Base-by-base conservation (phyloP, 2,113 vertebrate species). In the Scatophagus argus region DNA sequence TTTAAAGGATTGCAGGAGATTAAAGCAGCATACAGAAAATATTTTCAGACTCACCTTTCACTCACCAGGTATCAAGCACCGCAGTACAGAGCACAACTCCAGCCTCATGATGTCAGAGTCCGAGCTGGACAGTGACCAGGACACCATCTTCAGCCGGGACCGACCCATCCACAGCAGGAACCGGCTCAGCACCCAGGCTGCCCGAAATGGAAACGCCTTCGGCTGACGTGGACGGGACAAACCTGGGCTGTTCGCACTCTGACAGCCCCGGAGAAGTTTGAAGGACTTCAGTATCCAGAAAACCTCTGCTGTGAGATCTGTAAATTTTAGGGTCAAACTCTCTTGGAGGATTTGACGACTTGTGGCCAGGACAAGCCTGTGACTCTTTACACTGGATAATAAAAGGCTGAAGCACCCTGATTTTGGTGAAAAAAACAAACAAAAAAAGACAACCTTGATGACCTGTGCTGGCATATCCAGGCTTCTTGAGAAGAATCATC, bases 71-170 rank as follows among this genome's bases (percentile, higher is more conserved):
- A 94, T 98, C 86, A 98, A 97, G 79, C 97, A 98, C 86, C 95
- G 95, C 91, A 97, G 97, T 93, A 96, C 96, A 1, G 96, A 97
- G 90, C 97, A 97, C 92, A 97, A 96, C 94, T 97, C 96, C 88
- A 96, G 97, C 87, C 92, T 99, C 74, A 97, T 97, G 97, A 96
- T 97, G 83, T 98, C 97, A 0, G 97, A 98, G 80, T 97, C 97
- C 0, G 97, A 98, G 90, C 94, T 96, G 82, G 97, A 97, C 87
- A 97, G 96, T 14, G 97, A 98, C 74, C 96, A 96, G 93, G 96
- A 97, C 91, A 95, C 95, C 31, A 93, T 97, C 83, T 98, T 97
- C 91, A 96, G 95, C 88, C 93, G 92, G 55, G 95, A 95, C 65
- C 94, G 94, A 60, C 83, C 87, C 12, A 93, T 94, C 78, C 94